phyloP scores from a whole-genome alignment of 2,888 invertebrate species.

The Bimastos eiseni region DNA sequence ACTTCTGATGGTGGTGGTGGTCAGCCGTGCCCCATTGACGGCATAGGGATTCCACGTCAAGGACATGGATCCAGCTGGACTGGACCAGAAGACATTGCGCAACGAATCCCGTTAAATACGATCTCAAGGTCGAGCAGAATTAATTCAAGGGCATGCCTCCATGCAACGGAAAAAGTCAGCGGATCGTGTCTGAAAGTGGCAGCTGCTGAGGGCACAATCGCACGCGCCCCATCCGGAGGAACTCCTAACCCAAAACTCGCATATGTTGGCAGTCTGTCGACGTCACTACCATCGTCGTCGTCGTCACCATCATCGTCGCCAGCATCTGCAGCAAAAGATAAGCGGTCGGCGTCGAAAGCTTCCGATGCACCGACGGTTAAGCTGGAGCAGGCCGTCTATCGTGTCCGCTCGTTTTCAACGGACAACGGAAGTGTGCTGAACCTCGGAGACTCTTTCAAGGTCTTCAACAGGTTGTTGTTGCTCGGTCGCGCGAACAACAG shows the following conservation, averaged over 20 bases:
- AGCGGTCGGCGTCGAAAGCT: neutral
- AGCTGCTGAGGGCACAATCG: neutral
- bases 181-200: neutral
- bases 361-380: neutral
- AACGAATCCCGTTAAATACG: neutral
- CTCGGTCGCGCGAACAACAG: neutral
- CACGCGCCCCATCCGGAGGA: neutral
- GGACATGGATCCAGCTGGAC: neutral
- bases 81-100: neutral
- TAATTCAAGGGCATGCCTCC: neutral
- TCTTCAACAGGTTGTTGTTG: slow-evolving; percentile 6
- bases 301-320: neutral
- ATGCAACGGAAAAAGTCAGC: neutral
- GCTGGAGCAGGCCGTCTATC: neutral
- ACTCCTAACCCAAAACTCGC: neutral
- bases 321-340: neutral
- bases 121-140: neutral
- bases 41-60: neutral
- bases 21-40: neutral
- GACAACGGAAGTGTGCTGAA: neutral
- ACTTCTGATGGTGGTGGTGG: neutral
- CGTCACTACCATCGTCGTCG: neutral
- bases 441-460: neutral
- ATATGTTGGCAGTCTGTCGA: neutral
- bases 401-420: neutral